phyloP scores from a whole-genome alignment of 2,797 vertebrate genomes.

The Aselliscus stoliczkanus region DNA sequence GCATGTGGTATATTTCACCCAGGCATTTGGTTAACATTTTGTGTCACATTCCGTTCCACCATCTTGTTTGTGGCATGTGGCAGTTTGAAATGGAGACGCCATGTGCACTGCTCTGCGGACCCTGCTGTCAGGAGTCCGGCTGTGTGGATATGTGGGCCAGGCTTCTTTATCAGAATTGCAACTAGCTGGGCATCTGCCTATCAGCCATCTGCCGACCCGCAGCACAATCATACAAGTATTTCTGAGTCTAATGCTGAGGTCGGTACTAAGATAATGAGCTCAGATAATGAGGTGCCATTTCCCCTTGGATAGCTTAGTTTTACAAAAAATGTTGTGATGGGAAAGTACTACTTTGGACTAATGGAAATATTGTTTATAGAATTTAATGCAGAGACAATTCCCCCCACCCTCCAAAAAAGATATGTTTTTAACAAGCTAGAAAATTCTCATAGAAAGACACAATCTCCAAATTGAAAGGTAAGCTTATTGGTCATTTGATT shows the following conservation, averaged over 20 bases:
- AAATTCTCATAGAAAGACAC: not conserved
- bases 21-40: not conserved
- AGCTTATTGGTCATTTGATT: not conserved
- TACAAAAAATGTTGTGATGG: constrained; percentile 25
- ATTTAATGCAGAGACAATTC: not conserved
- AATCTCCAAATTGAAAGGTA: not conserved
- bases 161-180: not conserved
- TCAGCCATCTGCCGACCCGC: constrained; percentile 40
- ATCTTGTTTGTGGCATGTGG: not conserved
- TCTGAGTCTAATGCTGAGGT: not conserved
- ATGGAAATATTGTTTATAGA: not conserved
- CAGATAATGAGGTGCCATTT: constrained; percentile 27
- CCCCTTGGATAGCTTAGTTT: not conserved
- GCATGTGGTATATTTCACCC: not conserved
- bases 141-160: not conserved
- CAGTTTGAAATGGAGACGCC: constrained; percentile 20
- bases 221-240: constrained; percentile 25
- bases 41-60: not conserved
- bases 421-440: not conserved
- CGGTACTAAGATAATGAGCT: constrained; percentile 46
- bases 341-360: not conserved
- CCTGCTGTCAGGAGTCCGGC: not conserved
- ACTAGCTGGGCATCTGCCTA: constrained; percentile 49
- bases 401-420: not conserved
- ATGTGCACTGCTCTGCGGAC: not conserved